These are phyloP conservation scores for Dolichomitus sp. DNA, from an alignment of 2,888 invertebrate genomes.

Conservation along the genomic window DNA sequence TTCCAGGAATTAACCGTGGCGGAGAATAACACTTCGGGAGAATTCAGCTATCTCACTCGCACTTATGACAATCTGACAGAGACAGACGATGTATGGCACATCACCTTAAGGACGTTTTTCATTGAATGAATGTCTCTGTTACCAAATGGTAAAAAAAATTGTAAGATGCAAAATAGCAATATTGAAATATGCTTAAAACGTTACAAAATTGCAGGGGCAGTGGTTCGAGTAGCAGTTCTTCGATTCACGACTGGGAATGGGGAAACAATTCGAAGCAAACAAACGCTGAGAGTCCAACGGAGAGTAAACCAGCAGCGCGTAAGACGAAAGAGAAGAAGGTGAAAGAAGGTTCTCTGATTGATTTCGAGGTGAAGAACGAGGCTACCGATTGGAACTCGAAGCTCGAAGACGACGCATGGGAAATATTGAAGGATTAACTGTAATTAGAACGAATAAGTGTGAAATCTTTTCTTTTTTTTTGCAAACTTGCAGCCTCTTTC, in stretches of 20 bases:
- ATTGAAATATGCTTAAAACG: too few species aligned
- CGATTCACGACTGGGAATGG: constrained; percentile 80
- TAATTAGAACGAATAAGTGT: constrained; percentile 63
- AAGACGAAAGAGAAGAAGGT: constrained; percentile 72
- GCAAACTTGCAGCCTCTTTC: not conserved
- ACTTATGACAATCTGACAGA: too few species aligned
- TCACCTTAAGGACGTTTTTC: too few species aligned
- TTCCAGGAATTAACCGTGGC: too few species aligned
- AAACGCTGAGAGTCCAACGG: constrained; percentile 68
- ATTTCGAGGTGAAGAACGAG: constrained; percentile 78
- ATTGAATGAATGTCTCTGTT: not conserved
- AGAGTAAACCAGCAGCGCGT: constrained; percentile 68
- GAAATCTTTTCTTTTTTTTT: constrained; percentile 56
- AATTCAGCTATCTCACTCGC: too few species aligned
- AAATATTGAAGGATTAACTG: constrained; percentile 83
- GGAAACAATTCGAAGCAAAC: constrained; percentile 71
- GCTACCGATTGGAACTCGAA: constrained; percentile 80
- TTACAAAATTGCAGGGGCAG: constrained; percentile 70
- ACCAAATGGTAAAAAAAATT: not conserved
- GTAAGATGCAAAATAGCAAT: constrained; percentile 4
- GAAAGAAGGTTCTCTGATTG: constrained; percentile 80
- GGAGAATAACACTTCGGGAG: too few species aligned
- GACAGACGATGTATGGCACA: too few species aligned
- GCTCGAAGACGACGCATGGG: constrained; percentile 84
- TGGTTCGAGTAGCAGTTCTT: constrained; percentile 72